Evolutionary conservation across 2,888 invertebrate species (phyloP), one percentile per base, ranked within the genome.

Genomic region (Monopis laevigella): DNA sequence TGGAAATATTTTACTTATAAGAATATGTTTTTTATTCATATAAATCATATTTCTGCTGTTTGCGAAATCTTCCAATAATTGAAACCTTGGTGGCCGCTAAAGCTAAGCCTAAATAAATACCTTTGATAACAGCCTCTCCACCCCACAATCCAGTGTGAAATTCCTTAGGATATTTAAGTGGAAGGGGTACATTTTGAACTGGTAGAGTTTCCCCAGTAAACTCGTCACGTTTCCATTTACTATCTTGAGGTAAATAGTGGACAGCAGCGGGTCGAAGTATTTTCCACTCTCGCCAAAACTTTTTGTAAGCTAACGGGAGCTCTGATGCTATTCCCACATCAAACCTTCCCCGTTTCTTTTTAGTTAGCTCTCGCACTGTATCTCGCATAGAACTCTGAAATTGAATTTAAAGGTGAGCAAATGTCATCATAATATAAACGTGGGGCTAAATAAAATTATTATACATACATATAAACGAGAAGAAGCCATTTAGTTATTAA

Each of bases 41-140:
- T n/a, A n/a, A n/a, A n/a, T n/a, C n/a, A n/a, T n/a, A n/a, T n/a
- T n/a, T n/a, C n/a, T n/a, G n/a, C n/a, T n/a, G n/a, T n/a, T n/a
- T n/a, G n/a, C n/a, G n/a, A n/a, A n/a, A n/a, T n/a, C n/a, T n/a
- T n/a, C n/a, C n/a, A n/a, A n/a, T n/a, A n/a, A n/a, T n/a, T n/a
- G n/a, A n/a, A n/a, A n/a, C n/a, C n/a, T n/a, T n/a, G n/a, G n/a
- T n/a, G n/a, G n/a, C n/a, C n/a, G n/a, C n/a, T n/a, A n/a, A n/a
- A n/a, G n/a, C n/a, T n/a, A n/a, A n/a, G n/a, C n/a, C n/a, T n/a
- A n/a, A n/a, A n/a, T n/a, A n/a, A n/a, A n/a, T n/a, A 74, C 81
- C 98, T 81, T 93, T 90, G 14, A 99, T 78, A 0, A 98, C 84
- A 21, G 89, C 94, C 80, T 99, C 99, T 6, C 98, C 98, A 47